These are phyloP conservation scores for Pseudorasbora parva DNA, from an alignment of 2,113 vertebrate genomes.

Conservation along the genomic window DNA sequence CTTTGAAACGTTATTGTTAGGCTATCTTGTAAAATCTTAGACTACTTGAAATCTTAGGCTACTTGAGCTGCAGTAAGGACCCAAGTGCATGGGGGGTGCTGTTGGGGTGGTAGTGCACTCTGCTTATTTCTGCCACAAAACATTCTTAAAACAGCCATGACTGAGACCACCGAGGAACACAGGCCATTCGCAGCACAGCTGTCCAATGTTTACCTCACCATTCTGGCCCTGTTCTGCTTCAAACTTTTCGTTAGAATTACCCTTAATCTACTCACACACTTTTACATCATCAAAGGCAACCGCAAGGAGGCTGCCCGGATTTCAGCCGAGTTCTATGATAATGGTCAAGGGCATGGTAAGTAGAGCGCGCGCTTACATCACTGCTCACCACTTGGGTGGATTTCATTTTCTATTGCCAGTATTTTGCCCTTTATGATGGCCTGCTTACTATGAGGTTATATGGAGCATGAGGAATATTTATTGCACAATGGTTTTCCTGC, in stretches of 20 bases:
- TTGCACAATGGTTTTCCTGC: constrained; percentile 3
- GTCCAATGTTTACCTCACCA: constrained; percentile 96
- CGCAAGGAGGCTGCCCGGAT: constrained; percentile 95
- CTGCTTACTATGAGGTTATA: background rate
- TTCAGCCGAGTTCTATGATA: constrained; percentile 93
- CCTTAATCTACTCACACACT: constrained; percentile 92
- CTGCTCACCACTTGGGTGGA: background rate
- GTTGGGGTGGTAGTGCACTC: background rate
- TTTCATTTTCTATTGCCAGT: background rate
- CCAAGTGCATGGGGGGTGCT: constrained; percentile 32
- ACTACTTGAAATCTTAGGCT: no score
- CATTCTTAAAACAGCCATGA: constrained; percentile 73
- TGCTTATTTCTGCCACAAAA: constrained; percentile 60
- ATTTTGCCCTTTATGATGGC: background rate
- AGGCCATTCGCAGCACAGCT: constrained; percentile 88
- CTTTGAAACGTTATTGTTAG: background rate
- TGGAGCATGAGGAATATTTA: background rate
- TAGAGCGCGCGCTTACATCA: constrained; percentile 41
- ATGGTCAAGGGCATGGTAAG: constrained; percentile 88
- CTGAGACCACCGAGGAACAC: constrained; percentile 82
- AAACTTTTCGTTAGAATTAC: constrained; percentile 97
- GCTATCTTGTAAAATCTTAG: no score
- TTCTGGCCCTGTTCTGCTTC: constrained; percentile 96
- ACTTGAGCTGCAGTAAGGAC: constrained; percentile 8
- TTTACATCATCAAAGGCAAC: constrained; percentile 96